Conservation (phyloP, 2,797 vertebrate genomes). For the Myotis planiceps region DNA sequence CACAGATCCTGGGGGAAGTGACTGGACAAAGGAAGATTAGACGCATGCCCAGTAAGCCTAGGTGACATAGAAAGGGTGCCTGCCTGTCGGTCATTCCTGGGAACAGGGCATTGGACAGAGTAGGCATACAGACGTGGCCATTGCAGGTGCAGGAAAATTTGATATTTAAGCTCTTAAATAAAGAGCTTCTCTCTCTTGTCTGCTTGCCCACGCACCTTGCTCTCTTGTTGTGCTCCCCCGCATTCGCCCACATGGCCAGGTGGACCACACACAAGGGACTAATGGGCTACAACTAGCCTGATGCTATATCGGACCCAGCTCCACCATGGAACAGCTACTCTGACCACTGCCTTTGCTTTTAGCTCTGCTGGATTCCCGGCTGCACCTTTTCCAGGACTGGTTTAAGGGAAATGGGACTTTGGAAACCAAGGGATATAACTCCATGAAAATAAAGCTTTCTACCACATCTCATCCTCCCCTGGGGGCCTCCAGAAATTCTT, state of each 20-base stretch:
- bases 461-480: neutral
- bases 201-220: neutral
- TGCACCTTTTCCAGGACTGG: neutral
- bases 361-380: neutral
- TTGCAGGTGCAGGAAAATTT: neutral
- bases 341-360: neutral
- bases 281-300: neutral
- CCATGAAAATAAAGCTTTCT: neutral
- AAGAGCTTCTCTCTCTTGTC: neutral
- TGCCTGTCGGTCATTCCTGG: neutral
- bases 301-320: neutral
- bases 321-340: neutral
- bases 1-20: neutral
- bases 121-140: neutral
- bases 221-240: neutral
- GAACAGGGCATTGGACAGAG: neutral
- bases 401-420: neutral
- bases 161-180: neutral
- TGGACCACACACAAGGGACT: neutral
- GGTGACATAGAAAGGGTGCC: neutral
- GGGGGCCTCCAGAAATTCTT: neutral
- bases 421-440: neutral
- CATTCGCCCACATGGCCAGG: neutral
- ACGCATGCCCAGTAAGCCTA: neutral
- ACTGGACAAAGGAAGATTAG: neutral